Percentiles rank a stretch among this genome's conserved stretches.
Conservation (phyloP, 2,888 invertebrate species). For the Orthosia cruda region DNA sequence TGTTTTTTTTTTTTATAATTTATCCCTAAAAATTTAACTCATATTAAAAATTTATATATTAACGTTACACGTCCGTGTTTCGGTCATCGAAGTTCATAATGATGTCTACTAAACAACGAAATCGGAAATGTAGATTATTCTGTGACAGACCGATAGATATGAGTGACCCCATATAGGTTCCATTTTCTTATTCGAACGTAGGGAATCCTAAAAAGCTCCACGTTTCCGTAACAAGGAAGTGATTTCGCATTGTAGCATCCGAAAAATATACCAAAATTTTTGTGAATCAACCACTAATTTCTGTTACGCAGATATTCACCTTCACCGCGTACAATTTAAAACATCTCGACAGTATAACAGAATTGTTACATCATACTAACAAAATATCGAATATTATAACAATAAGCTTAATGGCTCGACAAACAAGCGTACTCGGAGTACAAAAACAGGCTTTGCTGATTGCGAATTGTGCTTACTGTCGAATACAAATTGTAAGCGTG, state of each 20-base stretch:
- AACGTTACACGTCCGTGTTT: too few relatives aligned
- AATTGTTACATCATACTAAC: constrained; percentile 58
- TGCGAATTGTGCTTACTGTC: constrained; percentile 88
- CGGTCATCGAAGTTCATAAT: too few relatives aligned
- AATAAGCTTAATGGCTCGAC: too few relatives aligned
- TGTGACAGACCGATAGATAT: background rate
- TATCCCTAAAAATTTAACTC: too few relatives aligned
- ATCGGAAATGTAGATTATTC: too few relatives aligned
- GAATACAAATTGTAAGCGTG: constrained; percentile 87
- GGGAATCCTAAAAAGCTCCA: constrained; percentile 8
- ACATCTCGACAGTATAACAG: constrained; percentile 56
- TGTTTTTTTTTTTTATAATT: too few relatives aligned
- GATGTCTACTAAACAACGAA: too few relatives aligned
- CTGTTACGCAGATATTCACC: constrained; percentile 39
- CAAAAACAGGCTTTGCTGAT: constrained; percentile 87
- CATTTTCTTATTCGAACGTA: background rate
- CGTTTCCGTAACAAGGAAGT: constrained; percentile 50
- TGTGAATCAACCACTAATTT: constrained; percentile 41
- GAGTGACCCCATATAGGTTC: background rate
- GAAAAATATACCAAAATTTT: constrained; percentile 50
- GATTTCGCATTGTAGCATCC: constrained; percentile 38
- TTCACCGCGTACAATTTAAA: constrained; percentile 54
- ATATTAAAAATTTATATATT: too few relatives aligned
- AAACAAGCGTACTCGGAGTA: constrained; percentile 75
- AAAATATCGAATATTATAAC: too few relatives aligned